Base-by-base conservation (phyloP, 2,888 invertebrate genomes). In the Steinernema carpocapsae region DNA sequence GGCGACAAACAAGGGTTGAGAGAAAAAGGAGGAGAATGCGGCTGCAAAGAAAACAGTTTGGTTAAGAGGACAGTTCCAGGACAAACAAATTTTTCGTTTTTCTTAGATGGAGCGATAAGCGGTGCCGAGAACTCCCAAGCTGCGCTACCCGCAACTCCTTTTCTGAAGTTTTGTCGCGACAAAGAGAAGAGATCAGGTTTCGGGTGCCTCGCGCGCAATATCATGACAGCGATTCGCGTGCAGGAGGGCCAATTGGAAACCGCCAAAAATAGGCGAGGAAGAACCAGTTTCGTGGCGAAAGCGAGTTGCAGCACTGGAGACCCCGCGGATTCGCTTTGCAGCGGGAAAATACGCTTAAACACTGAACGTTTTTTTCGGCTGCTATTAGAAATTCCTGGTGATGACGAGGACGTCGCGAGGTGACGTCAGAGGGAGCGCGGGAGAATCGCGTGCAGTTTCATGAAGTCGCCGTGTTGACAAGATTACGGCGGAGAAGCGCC, bases 221-320 rank as follows among this genome's bases (percentile, higher is more conserved):
- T 56, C 24, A 56, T 26, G 56, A 56, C 56, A 26, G 26, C 56
- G 56, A 56, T 56, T 56, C 26, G n/a, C 56, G 56, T 26, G 56
- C 56, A 26, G 24, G 56, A 22, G 56, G 56, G 56, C 56, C 56
- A 56, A 56, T 56, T 56, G 56, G 56, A 22, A 56, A 26, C 56
- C 12, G 51, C n/a, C n/a, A n/a, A n/a, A n/a, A n/a, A n/a, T n/a
- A n/a, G 26, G 56, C 26, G 56, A 56, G 22, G 56, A 56, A 56
- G 24, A 56, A 56, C 56, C 26, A 56, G 56, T 56, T 56, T 56
- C 26, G 24, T 22, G 56, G 26, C 56, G 56, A 24, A 51, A 51
- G 56, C 56, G 56, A 56, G 19, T 14, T 14, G 51, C 51, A 19
- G n/a, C n/a, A n/a, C n/a, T n/a, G 51, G n/a, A 10, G 51, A 10